Evolutionary conservation across 1,140 invertebrate species (phyloP), one percentile per base, ranked within the genome.

Genomic region (Streblospio benedicti): DNA sequence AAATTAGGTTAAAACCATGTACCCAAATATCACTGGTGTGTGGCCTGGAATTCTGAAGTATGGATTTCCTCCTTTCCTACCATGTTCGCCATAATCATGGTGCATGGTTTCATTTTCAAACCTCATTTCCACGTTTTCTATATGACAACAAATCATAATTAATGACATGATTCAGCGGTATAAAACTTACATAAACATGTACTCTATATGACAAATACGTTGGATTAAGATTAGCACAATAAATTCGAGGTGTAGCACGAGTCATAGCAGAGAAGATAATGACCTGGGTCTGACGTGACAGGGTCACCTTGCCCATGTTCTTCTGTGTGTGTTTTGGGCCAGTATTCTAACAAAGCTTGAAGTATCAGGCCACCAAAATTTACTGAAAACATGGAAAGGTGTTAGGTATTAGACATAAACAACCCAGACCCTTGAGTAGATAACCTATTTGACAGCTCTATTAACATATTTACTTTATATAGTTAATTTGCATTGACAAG

Each of bases 11-110:
- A n/a, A n/a, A n/a, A n/a, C n/a, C n/a, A n/a, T n/a, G n/a, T n/a
- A 92, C 87, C 89, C 90, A 75, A 99, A 93, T 70, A 99, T 96
- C 56, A 99, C 85, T 16, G 96, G 96, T 31, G 93, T 99, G 75
- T 99, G 95, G 33, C 85, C 84, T 50, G 95, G 93, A 60, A 99
- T 88, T 74, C 85, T 86, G 72, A 97, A 97, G 79, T 90, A 94
- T 57, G 84, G 84, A 77, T 92, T 91, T 44, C 85, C 87, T 61
- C 58, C 59, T 35, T 57, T 35, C 32, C 55, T 61, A 9, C 62
- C 63, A 23, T 12, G 41, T 44, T 45, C 27, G 31, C 35, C 55
- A 6, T 27, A 4, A 18, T 57, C 55, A 44, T 57, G n/a, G n/a
- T n/a, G n/a, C n/a, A n/a, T n/a, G n/a, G n/a, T n/a, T n/a, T n/a